Evolutionary conservation across 2,113 vertebrate genomes (phyloP).

Genomic region (Electrona antarctica): DNA sequence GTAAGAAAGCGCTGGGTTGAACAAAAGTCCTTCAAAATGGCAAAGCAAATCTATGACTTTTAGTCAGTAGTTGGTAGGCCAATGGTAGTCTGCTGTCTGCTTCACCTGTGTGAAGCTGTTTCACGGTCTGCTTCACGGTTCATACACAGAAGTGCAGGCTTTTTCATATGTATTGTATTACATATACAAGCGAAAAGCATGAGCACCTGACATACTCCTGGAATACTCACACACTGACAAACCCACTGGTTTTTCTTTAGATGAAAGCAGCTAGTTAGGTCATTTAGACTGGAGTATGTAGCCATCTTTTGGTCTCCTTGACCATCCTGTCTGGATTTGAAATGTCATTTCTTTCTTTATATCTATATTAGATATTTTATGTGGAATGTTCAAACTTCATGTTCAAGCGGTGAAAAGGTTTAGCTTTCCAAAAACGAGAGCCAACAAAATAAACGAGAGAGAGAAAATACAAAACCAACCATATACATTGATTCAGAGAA

Average conservation of each 20-base stretch:
- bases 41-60: background rate
- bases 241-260: background rate
- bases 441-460: too few species aligned
- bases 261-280: background rate
- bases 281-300: background rate
- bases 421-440: background rate
- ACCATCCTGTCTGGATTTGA: too few species aligned
- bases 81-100: background rate
- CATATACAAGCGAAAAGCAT: background rate
- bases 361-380: background rate
- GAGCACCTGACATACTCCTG: conserved; percentile 3
- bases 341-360: too few species aligned
- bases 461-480: conserved; percentile 16
- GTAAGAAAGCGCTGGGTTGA: conserved; percentile 13
- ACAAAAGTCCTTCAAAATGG: conserved; percentile 18
- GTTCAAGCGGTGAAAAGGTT: conserved; percentile 26
- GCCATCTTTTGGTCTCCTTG: too few species aligned
- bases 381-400: conserved; percentile 36
- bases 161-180: background rate
- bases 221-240: conserved; percentile 10
- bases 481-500: conserved; percentile 43
- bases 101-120: background rate
- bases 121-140: too few species aligned
- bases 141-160: conserved; percentile 15
- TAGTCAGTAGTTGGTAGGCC: background rate